Percentiles rank a stretch among this genome's conserved stretches.
phyloP scores from a whole-genome alignment of 1,140 invertebrate species.

The Ceratosolen solmsi region DNA sequence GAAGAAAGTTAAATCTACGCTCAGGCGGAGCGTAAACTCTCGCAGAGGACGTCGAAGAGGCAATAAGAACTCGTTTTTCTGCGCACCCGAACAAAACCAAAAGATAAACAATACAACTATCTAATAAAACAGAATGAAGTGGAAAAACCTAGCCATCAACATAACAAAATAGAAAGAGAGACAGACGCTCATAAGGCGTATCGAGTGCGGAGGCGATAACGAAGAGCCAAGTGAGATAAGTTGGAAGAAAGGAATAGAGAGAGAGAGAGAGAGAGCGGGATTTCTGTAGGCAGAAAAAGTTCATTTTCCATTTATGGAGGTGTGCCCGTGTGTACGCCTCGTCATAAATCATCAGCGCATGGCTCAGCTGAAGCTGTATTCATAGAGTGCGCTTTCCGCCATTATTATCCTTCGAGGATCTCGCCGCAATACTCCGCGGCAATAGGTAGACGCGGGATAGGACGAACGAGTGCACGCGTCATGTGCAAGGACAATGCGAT shows the following conservation, averaged over 20 bases:
- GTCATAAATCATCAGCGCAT: slow-evolving; percentile 41
- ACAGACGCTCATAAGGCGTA: neutral
- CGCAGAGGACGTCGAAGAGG: neutral
- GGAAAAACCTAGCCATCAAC: neutral
- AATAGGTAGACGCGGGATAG: neutral
- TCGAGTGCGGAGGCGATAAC: neutral
- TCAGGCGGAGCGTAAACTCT: slow-evolving; percentile 20
- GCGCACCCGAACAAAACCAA: neutral
- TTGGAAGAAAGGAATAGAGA: neutral
- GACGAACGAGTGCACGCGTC: slow-evolving; percentile 11
- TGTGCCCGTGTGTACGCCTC: neutral
- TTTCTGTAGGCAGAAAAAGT: slow-evolving; percentile 9
- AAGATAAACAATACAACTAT: slow-evolving; percentile 14
- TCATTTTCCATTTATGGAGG: slow-evolving; percentile 40
- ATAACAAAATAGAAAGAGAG: neutral
- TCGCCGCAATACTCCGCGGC: neutral
- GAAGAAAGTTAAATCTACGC: slow-evolving; percentile 22
- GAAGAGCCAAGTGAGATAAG: slow-evolving; percentile 21
- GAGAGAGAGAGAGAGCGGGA: neutral
- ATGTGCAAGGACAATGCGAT: slow-evolving; percentile 37
- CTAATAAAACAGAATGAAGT: neutral
- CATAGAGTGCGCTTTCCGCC: slow-evolving; percentile 10
- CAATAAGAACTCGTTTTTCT: slow-evolving; percentile 5
- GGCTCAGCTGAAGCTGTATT: neutral
- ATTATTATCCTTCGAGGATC: slow-evolving; percentile 32